Percentiles rank a stretch among this genome's conserved stretches.
Evolutionary conservation across 2,797 vertebrate species (phyloP).

Genomic region (Manis javanica): DNA sequence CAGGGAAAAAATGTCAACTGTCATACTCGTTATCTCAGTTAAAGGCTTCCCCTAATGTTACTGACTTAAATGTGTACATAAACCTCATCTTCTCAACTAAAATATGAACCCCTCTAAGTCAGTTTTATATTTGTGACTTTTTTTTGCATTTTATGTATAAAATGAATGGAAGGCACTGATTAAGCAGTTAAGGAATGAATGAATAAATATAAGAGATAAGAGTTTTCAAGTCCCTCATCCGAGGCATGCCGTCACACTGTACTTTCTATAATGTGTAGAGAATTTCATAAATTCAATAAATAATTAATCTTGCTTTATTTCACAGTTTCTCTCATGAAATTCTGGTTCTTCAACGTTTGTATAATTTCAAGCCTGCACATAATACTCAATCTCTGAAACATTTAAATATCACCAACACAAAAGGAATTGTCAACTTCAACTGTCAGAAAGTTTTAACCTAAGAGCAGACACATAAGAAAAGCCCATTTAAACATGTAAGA

Average conservation of each 20-base stretch:
- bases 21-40: not conserved
- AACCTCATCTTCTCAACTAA: not conserved
- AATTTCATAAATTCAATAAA: not conserved
- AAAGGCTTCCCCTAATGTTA: not conserved
- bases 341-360: not conserved
- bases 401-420: not conserved
- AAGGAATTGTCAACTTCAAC: slow-evolving; percentile 5
- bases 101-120: not conserved
- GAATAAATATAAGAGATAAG: not conserved
- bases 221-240: not conserved
- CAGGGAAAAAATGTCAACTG: not conserved
- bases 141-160: not conserved
- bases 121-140: not conserved
- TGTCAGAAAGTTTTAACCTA: not conserved
- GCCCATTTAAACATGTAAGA: not conserved
- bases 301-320: not conserved
- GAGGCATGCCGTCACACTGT: not conserved
- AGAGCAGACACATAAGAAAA: not conserved
- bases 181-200: not conserved
- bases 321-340: not conserved
- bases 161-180: not conserved
- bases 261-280: not conserved
- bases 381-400: slow-evolving; percentile 31
- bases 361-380: not conserved
- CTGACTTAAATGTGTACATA: not conserved